phyloP scores from a whole-genome alignment of 2,888 invertebrate species.

The Athripsodes cinereus region DNA sequence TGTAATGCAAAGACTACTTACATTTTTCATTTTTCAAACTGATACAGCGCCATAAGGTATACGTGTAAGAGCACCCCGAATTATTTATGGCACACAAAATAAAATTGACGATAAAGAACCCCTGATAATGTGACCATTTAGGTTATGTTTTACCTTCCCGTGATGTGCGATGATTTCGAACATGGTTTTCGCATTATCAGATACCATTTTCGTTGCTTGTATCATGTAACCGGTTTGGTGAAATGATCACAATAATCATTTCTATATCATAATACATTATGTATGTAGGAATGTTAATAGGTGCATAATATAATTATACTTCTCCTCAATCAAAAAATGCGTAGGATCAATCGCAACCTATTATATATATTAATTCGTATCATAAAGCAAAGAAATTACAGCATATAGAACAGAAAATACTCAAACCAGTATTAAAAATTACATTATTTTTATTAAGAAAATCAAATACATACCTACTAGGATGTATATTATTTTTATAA shows the following conservation, averaged over 20 bases:
- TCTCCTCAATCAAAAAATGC: too few relatives aligned
- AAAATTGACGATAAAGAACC: constrained; percentile 6
- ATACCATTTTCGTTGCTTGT: constrained; percentile 23
- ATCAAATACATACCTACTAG: too few relatives aligned
- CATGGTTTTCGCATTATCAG: constrained; percentile 25
- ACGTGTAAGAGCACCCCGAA: background rate
- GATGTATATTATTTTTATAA: too few relatives aligned
- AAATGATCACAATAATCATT: background rate
- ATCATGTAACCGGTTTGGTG: constrained; percentile 16
- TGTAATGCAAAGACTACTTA: too few relatives aligned
- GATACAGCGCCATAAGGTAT: background rate
- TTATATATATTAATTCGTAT: too few relatives aligned
- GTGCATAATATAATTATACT: background rate
- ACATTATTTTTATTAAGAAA: too few relatives aligned
- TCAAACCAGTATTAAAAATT: too few relatives aligned
- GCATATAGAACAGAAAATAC: too few relatives aligned
- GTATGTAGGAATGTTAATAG: background rate
- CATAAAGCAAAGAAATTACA: too few relatives aligned
- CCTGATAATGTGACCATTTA: background rate
- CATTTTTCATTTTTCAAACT: too few relatives aligned
- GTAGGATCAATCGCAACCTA: too few relatives aligned
- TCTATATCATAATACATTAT: background rate
- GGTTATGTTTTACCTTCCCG: background rate
- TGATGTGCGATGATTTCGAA: constrained; percentile 16
- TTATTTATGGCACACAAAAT: constrained; percentile 3